Evolutionary conservation across 1,140 invertebrate species (phyloP), one percentile per base, ranked within the genome.

Genomic region (Anastatus disparis): DNA sequence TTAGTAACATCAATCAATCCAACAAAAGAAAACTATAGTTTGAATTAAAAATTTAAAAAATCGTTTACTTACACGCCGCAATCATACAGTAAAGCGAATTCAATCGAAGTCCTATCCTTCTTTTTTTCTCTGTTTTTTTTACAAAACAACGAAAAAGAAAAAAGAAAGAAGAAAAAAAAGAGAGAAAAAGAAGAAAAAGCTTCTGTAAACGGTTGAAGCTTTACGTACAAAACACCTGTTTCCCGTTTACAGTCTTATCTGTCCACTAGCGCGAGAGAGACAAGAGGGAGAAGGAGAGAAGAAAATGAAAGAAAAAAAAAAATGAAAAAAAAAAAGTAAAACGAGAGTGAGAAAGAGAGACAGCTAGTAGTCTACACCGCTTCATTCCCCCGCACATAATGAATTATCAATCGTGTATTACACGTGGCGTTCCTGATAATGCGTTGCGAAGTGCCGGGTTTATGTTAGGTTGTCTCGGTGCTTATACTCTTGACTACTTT

Each of bases 401-500:
- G 55, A 65, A 66, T 71, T 71, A 71, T 71, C 70, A 66, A 71
- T 71, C 70, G 42, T 66, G 55, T 59, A 52, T 66, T 71, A 65
- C 62, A 71, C 61, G 69, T 70, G 67, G 48, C 48, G 38, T 17
- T 70, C n/a, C 48, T 62, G 59, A 70, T 58, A 70, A 70, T 58
- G 62, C 63, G 56, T 62, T 70, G 63, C 64, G 50, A 75, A 65
- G 55, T 63, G 48, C 48, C 53, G 53, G 58, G 42, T n/a, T n/a
- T n/a, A n/a, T n/a, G n/a, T n/a, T n/a, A n/a, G n/a, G n/a, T 26
- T 68, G 61, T 61, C 42, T 64, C 66, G 48, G 38, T 26, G 12
- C 53, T 50, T n/a, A n/a, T n/a, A n/a, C n/a, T n/a, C n/a, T n/a
- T 71, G 56, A 69, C 71, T 76, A 56, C 63, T 77, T 70, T 75